Evolutionary conservation across 2,888 invertebrate genomes (phyloP), one percentile per base, ranked within the genome.

Genomic region (Cryptocephalus primarius): DNA sequence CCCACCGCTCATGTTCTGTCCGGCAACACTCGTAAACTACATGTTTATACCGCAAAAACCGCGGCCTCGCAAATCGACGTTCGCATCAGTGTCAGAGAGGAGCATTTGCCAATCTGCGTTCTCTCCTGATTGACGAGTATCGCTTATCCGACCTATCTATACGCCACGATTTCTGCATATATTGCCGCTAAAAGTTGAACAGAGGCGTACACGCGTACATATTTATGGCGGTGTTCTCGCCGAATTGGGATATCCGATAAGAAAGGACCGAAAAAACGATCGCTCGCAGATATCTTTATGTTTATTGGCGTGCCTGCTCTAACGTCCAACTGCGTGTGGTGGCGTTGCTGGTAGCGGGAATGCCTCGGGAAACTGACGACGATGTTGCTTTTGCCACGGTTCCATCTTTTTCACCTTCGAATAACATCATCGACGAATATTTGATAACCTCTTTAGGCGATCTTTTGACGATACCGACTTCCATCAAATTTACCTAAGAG

Each of bases 1-100:
- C 67, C 67, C 63, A 62, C 63, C 60, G 65, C 63, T 65, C 65
- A 64, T 65, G 66, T 66, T 65, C 65, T 64, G 67, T 64, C 66
- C 66, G 62, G 60, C 62, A 61, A 66, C 66, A 65, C 67, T 67
- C 67, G 69, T 69, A 69, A 68, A 69, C 67, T 68, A 36, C 36
- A 36, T 36, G 42, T 42, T 42, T 42, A 42, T 42, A 42, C 42
- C 42, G 32, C 42, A 42, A 42, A 42, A 42, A 42, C 42, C 42
- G 42, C 42, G 42, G 31, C 14, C 41, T 13, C 41, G 41, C 14
- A 31, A 31, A 31, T 41, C 13, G 9, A 42, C 31, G 42, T 22
- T 10, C 13, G 48, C 45, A 32, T 39, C 43, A 39, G 59, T 56
- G 62, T 58, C 55, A 49, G 47, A 44, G 47, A 13, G 32, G 32